phyloP scores from a whole-genome alignment of 2,113 vertebrate genomes.

The Chionomys nivalis region DNA sequence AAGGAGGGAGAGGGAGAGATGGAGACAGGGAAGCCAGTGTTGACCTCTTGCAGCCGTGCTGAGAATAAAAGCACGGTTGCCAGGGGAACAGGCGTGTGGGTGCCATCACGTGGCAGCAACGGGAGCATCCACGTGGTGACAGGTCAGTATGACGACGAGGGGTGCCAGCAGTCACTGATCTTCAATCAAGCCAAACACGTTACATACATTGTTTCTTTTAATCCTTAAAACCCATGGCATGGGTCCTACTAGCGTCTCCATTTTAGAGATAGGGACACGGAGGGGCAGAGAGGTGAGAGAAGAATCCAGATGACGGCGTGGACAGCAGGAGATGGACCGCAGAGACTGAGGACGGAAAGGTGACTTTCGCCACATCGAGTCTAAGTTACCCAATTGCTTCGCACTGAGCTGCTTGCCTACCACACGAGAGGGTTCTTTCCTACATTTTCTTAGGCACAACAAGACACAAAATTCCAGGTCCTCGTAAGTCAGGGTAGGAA shows the following conservation, averaged over 20 bases:
- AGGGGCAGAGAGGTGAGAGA: neutral
- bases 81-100: neutral
- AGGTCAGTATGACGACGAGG: neutral
- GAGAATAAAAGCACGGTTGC: neutral
- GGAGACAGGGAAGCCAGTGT: neutral
- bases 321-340: neutral
- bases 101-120: neutral
- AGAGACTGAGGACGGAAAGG: neutral
- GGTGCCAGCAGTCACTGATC: neutral
- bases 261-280: neutral
- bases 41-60: neutral
- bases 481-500: neutral
- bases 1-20: neutral
- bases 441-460: neutral
- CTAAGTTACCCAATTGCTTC: neutral
- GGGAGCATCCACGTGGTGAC: neutral
- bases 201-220: neutral
- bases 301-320: neutral
- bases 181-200: neutral
- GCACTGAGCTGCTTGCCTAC: neutral
- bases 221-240: neutral
- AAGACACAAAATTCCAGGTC: neutral
- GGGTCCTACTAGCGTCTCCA: neutral
- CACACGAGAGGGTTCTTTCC: neutral
- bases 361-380: neutral